Evolutionary conservation across 2,797 vertebrate genomes (phyloP).

Genomic region (Gallinago nigripennis): DNA sequence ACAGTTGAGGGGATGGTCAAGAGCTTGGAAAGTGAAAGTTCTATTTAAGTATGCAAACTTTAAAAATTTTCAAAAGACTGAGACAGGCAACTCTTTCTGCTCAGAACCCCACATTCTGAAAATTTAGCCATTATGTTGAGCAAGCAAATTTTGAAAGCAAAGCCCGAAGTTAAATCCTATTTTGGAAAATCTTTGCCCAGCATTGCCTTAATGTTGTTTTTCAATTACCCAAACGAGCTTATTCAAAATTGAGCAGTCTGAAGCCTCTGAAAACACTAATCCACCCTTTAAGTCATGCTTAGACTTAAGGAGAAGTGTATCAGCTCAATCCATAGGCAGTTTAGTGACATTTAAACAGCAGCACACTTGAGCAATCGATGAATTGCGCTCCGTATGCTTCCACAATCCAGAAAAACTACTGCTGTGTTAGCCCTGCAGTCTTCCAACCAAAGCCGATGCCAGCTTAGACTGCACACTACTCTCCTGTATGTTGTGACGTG

Average conservation of each 20-base stretch:
- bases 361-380: not conserved
- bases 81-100: not conserved
- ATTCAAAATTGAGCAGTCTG: not conserved
- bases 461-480: not conserved
- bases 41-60: not conserved
- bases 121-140: not conserved
- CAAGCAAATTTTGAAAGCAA: not conserved
- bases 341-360: not conserved
- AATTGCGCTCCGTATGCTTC: fast-evolving
- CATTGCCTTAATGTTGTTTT: not conserved
- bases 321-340: not conserved
- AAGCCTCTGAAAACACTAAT: not conserved
- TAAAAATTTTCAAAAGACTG: not conserved
- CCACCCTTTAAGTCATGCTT: not conserved
- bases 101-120: not conserved
- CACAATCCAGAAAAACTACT: not conserved
- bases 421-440: not conserved
- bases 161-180: not conserved
- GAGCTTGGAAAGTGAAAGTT: not conserved
- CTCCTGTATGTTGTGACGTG: not conserved
- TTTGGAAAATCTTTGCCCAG: not conserved
- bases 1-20: not conserved
- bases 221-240: not conserved
- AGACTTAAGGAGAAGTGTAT: not conserved
- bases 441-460: not conserved